These are phyloP conservation scores for Trachelus iudaicus DNA, from an alignment of 2,888 invertebrate species.

Conservation along the genomic window DNA sequence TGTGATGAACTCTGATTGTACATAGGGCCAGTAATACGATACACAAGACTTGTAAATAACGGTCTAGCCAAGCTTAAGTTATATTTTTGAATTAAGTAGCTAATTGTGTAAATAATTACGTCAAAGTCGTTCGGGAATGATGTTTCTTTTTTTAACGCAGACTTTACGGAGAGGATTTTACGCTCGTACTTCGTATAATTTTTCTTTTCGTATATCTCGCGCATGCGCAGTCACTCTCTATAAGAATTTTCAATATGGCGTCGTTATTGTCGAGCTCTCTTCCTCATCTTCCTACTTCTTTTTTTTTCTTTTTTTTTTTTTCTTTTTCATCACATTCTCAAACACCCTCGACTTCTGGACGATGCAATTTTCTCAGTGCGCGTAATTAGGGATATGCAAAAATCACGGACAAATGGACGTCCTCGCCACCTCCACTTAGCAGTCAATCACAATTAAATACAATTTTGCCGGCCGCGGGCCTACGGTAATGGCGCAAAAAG, in stretches of 20 bases:
- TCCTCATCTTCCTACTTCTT: too few relatives aligned
- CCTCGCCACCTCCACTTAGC: slow-evolving; percentile 54
- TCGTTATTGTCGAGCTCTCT: neutral
- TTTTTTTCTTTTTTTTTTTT: too few relatives aligned
- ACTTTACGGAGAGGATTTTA: neutral
- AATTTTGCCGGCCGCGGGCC: slow-evolving; percentile 56
- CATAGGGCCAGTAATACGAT: neutral
- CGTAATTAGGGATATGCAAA: slow-evolving; percentile 50
- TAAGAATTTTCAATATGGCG: neutral
- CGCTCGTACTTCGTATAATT: too few relatives aligned
- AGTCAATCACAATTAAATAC: slow-evolving; percentile 65
- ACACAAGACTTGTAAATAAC: slow-evolving; percentile 34
- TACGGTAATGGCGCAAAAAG: slow-evolving; percentile 58
- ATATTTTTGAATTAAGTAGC: slow-evolving; percentile 20
- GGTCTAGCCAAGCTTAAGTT: slow-evolving; percentile 37
- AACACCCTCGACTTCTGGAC: neutral
- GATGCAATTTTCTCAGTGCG: slow-evolving; percentile 19
- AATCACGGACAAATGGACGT: slow-evolving; percentile 50
- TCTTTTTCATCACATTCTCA: neutral
- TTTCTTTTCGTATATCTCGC: neutral
- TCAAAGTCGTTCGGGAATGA: neutral
- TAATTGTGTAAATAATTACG: slow-evolving; percentile 20
- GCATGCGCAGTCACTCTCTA: neutral
- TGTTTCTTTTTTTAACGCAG: neutral
- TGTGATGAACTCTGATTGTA: neutral